Evolutionary conservation across 2,797 vertebrate genomes (phyloP).

Genomic region (Anas georgica): DNA sequence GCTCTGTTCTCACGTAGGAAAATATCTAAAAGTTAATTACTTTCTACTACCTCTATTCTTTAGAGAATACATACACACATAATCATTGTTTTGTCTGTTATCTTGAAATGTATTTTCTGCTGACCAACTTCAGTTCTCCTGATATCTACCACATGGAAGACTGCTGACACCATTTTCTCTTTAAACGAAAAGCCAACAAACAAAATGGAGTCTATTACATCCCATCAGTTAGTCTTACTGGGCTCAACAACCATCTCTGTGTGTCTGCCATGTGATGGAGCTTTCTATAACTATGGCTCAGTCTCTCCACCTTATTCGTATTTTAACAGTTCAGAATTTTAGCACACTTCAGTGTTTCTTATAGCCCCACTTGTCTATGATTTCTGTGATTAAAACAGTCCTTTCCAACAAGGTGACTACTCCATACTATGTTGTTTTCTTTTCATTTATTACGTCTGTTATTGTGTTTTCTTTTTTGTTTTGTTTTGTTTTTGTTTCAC

Average conservation of each 20-base stretch:
- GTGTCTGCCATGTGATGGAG: background rate
- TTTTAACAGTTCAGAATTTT: background rate
- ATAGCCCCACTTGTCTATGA: background rate
- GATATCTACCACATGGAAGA: background rate
- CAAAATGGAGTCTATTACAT: background rate
- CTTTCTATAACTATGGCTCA: background rate
- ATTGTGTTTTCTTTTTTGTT: background rate
- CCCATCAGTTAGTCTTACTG: background rate
- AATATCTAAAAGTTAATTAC: background rate
- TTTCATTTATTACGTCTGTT: background rate
- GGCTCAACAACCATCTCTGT: background rate
- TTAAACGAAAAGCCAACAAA: background rate
- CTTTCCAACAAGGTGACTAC: background rate
- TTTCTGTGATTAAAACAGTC: background rate
- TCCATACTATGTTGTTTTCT: background rate
- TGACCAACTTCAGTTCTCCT: background rate
- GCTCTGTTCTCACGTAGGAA: background rate
- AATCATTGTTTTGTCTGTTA: background rate
- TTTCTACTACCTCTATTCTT: background rate
- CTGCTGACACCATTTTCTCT: background rate
- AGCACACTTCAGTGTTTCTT: background rate
- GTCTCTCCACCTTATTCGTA: background rate
- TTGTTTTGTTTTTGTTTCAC: background rate
- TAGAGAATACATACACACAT: background rate
- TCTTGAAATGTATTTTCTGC: background rate